Percentiles rank a stretch among this genome's conserved stretches.
phyloP scores from a whole-genome alignment of 2,113 vertebrate genomes.

The Peucedramus taeniatus region DNA sequence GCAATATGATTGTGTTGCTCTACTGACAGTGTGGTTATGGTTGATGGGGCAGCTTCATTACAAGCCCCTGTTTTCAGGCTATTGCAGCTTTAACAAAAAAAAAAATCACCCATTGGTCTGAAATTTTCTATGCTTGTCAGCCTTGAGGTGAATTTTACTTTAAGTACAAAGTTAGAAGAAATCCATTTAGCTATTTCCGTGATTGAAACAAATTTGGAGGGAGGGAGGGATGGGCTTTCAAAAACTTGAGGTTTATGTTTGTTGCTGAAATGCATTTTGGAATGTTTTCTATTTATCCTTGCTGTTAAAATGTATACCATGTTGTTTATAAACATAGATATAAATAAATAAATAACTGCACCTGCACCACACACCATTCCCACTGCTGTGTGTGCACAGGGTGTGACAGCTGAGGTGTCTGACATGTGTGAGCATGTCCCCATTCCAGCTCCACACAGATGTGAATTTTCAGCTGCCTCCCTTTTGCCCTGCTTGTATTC shows the following conservation, averaged over 20 bases:
- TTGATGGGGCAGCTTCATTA: conserved; percentile 55
- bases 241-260: background rate
- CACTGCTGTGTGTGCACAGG: background rate
- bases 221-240: background rate
- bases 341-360: background rate
- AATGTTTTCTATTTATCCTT: background rate
- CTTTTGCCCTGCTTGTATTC: background rate
- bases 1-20: conserved; percentile 37
- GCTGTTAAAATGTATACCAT: background rate
- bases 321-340: background rate
- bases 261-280: background rate
- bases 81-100: conserved; percentile 14
- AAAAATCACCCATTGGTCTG: background rate
- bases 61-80: conserved; percentile 43
- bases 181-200: background rate
- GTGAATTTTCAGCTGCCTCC: conserved; percentile 7
- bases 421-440: background rate
- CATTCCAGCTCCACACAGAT: background rate
- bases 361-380: background rate
- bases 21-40: conserved; percentile 28
- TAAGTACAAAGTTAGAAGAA: conserved; percentile 6
- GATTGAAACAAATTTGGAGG: background rate
- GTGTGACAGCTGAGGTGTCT: background rate
- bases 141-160: conserved; percentile 31
- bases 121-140: conserved; percentile 17